phyloP scores from a whole-genome alignment of 1,140 invertebrate genomes.

The Halictus rubicundus region DNA sequence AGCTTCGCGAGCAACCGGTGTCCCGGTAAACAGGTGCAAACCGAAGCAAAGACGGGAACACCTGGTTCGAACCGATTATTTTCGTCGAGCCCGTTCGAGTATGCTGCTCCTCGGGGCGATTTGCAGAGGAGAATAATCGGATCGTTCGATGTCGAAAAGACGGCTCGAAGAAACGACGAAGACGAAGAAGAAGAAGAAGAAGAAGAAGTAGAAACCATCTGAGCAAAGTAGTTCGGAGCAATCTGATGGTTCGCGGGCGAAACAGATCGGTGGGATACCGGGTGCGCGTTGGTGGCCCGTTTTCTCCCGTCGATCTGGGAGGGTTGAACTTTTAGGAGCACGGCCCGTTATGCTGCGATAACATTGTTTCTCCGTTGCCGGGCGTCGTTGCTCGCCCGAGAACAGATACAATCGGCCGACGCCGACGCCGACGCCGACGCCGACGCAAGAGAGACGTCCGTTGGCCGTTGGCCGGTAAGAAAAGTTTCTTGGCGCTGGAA shows the following conservation, averaged over 20 bases:
- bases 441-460: too few species aligned
- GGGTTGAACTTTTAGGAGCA: slow-evolving; percentile 31
- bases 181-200: too few species aligned
- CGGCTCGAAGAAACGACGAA: too few species aligned
- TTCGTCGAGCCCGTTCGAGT: neutral
- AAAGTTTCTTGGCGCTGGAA: slow-evolving; percentile 43
- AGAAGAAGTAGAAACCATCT: neutral
- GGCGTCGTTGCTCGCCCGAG: neutral
- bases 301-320: slow-evolving; percentile 23
- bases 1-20: too few species aligned
- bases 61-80: neutral
- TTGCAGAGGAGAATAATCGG: neutral
- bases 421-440: too few species aligned
- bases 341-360: slow-evolving; percentile 43
- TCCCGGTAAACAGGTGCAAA: too few species aligned
- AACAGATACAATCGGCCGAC: slow-evolving; percentile 32
- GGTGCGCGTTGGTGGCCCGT: neutral
- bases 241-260: neutral
- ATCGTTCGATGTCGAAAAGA: neutral
- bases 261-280: neutral
- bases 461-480: too few species aligned
- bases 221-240: neutral
- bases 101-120: neutral
- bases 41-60: neutral
- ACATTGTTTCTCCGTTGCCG: slow-evolving; percentile 49